Base-by-base conservation (phyloP, 1,140 invertebrate species). In the Sycophaga agraensis region DNA sequence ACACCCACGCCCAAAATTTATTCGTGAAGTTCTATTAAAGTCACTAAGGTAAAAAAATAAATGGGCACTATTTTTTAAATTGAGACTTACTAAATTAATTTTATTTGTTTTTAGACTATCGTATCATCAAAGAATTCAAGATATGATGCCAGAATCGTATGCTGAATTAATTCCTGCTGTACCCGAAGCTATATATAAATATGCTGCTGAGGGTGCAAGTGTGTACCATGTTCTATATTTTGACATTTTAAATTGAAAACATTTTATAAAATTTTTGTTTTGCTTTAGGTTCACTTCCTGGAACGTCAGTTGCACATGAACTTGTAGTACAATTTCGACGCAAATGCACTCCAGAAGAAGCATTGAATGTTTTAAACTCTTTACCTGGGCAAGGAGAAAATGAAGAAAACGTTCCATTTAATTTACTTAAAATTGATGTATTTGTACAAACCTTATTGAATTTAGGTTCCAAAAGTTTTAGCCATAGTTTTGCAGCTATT, bases 401-500 rank as follows among this genome's bases (percentile, higher is more conserved):
- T 67, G 87, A 86, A 68, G 88, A 89, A 66, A 78, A 80, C 24
- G 87, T 86, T 26, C 82, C 86, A 19, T 91, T 90, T 71, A 96
- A 97, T 82, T 92, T 94, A 0, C 76, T 97, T 28, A 96, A 96
- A 80, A 97, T 99, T 43, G 94, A 98, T 73, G 92, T 99, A 0
- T 99, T 99, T 79, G 92, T 97, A 6, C 93, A 97, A 70, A 97
- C 94, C 0, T 79, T 99, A 56, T 82, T 99, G 0, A 92, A 96
- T 74, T 81, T 98, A 39, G 96, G 95, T 19, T 92, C 91, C 2
- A 99, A 99, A 82, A 98, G 95, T 71, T 97, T 99, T 72, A 97
- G 95, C 66, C 97, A 99, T 75, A 94, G 94, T 68, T 99, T 98
- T 81, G 93, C 97, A 14, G 96, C 95, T 35, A 93, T 99, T 69